Conservation (phyloP, 2,888 invertebrate genomes). For the Omphaloscelis lunosa region DNA sequence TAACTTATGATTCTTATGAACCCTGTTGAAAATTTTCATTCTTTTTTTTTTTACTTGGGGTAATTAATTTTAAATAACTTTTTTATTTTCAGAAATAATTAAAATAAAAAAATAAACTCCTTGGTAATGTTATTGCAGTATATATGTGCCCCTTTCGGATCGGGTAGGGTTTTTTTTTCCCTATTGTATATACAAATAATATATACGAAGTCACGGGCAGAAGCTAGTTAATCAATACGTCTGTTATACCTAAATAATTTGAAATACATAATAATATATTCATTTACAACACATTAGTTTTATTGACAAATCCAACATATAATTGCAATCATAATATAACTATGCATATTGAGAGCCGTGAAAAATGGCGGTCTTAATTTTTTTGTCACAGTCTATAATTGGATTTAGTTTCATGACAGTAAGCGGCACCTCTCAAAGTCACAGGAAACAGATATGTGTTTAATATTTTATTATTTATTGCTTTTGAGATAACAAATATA, state of each 20-base stretch:
- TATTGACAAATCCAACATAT: slow-evolving; percentile 16
- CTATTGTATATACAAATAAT: too few species aligned
- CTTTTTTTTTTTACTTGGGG: too few species aligned
- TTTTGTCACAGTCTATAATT: slow-evolving; percentile 18
- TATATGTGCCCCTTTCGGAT: too few species aligned
- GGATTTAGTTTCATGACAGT: slow-evolving; percentile 7
- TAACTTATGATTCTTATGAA: too few species aligned
- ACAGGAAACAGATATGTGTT: slow-evolving; percentile 17
- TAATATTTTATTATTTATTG: slow-evolving; percentile 12
- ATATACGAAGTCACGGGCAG: too few species aligned
- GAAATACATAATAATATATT: background rate
- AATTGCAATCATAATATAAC: slow-evolving; percentile 21
- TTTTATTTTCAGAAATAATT: too few species aligned
- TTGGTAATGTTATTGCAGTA: too few species aligned
- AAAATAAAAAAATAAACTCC: too few species aligned
- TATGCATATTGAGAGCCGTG: slow-evolving; percentile 2
- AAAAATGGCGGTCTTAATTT: slow-evolving; percentile 20
- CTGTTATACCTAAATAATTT: background rate
- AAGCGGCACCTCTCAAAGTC: background rate
- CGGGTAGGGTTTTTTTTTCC: too few species aligned
- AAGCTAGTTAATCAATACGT: slow-evolving; percentile 17
- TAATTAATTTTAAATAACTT: too few species aligned
- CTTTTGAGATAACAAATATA: background rate
- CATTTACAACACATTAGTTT: slow-evolving; percentile 1
- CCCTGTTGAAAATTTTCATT: too few species aligned